phyloP scores from a whole-genome alignment of 92 coral and sea anemone genomes.

The Porites evermanni region DNA sequence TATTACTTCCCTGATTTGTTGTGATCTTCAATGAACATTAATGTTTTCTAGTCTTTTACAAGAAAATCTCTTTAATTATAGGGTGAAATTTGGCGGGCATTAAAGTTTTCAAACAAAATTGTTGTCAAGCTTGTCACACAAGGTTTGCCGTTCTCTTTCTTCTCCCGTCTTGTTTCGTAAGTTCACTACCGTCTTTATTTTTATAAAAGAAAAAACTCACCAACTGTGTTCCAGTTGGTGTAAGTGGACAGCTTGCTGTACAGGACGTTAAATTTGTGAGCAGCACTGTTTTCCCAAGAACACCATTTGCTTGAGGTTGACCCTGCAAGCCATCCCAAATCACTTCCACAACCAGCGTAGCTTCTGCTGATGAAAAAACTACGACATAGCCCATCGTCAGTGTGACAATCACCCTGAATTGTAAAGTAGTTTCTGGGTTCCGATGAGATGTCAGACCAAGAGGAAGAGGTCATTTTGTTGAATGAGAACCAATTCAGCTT shows the following conservation, averaged over 20 bases:
- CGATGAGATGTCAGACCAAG: constrained; percentile 64
- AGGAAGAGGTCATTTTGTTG: constrained; percentile 36
- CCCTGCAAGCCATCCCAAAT: constrained; percentile 59
- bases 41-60: too few species aligned
- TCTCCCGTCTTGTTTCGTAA: too few species aligned
- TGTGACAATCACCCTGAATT: constrained; percentile 9
- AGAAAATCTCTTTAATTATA: too few species aligned
- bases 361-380: constrained; percentile 60
- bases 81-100: too few species aligned
- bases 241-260: constrained; percentile 28
- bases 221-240: constrained; percentile 16
- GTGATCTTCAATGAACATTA: too few species aligned
- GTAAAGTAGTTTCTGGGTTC: constrained; percentile 57
- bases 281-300: constrained; percentile 26
- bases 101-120: too few species aligned
- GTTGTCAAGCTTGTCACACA: too few species aligned
- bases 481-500: constrained; percentile 59
- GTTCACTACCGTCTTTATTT: too few species aligned
- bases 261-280: constrained; percentile 2
- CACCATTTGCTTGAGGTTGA: neutral
- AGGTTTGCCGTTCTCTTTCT: too few species aligned
- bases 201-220: neutral
- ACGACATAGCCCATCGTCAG: neutral
- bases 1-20: too few species aligned
- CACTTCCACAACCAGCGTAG: constrained; percentile 44